phyloP scores from a whole-genome alignment of 2,113 vertebrate species.

The Choloepus hoffmanni region DNA sequence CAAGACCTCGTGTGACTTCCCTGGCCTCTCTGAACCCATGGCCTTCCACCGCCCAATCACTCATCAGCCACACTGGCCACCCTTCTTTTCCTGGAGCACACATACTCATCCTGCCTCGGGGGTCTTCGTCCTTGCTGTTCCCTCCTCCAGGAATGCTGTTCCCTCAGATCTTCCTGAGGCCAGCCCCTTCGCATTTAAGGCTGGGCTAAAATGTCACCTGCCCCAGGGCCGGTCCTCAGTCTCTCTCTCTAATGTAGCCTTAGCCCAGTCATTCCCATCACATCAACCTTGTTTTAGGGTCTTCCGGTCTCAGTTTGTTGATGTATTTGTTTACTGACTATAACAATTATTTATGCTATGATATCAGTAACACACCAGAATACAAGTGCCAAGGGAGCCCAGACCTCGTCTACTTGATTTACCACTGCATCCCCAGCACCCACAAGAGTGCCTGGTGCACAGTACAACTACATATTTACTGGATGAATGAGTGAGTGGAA shows the following conservation, averaged over 20 bases:
- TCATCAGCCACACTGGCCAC: neutral
- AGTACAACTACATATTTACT: neutral
- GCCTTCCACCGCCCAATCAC: neutral
- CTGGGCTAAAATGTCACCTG: neutral
- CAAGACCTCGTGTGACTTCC: too few relatives aligned
- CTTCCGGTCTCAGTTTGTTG: neutral
- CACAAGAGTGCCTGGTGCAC: neutral
- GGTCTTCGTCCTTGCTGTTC: neutral
- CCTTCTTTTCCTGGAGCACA: neutral
- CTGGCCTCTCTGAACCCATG: neutral
- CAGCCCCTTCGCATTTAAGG: neutral
- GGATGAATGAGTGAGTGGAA: neutral
- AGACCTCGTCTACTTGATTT: neutral
- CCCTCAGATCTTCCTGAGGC: neutral
- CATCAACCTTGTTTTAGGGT: neutral
- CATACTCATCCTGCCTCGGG: neutral
- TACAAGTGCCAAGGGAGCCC: neutral
- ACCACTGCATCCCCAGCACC: neutral
- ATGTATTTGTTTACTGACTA: neutral
- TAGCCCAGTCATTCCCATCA: neutral
- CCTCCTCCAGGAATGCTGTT: neutral
- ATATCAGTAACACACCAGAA: neutral
- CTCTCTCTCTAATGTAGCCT: neutral
- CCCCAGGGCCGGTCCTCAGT: neutral
- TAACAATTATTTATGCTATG: neutral